Percentiles rank a stretch among this genome's conserved stretches.
Conservation (phyloP, 2,113 vertebrate genomes). For the Serilophus lunatus region DNA sequence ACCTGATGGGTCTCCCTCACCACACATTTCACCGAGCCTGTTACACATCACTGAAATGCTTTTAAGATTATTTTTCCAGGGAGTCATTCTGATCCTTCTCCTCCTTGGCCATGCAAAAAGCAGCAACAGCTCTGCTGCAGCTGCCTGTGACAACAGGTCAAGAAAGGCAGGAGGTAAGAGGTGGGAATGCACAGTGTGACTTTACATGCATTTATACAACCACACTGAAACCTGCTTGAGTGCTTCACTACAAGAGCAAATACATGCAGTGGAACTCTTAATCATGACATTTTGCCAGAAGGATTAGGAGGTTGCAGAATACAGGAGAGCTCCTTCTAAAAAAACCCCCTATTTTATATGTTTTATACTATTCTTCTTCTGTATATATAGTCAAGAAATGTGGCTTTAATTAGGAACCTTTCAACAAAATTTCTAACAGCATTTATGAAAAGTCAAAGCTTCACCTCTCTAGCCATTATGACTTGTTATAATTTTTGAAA, state of each 20-base stretch:
- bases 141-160: neutral
- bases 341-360: neutral
- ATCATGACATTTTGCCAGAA: neutral
- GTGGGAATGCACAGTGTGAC: neutral
- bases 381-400: neutral
- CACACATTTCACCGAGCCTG: rapidly evolving
- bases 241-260: neutral
- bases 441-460: neutral
- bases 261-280: neutral
- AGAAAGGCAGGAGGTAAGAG: neutral
- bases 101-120: neutral
- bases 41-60: neutral
- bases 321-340: neutral
- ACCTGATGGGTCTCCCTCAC: neutral
- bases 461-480: neutral
- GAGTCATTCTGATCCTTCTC: neutral
- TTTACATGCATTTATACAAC: neutral
- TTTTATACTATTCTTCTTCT: neutral
- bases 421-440: neutral
- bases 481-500: neutral
- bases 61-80: neutral
- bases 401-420: neutral
- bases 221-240: neutral
- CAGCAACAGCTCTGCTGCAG: neutral
- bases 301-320: neutral